These are phyloP conservation scores for Meteorus sp. DNA, from an alignment of 1,140 invertebrate species.

Conservation along the genomic window DNA sequence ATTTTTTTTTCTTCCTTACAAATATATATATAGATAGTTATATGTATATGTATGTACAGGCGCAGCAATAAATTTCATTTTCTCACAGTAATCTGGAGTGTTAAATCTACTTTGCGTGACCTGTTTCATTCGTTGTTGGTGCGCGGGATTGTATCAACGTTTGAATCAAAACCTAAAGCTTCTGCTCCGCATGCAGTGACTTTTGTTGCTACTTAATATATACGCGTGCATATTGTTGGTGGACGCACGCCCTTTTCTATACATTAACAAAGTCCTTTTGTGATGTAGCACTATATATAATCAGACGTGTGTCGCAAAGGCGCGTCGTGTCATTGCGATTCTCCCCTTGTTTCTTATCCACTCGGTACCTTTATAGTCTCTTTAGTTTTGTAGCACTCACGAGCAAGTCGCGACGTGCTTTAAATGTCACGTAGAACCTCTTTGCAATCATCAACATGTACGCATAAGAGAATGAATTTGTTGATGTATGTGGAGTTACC, in stretches of 20 bases:
- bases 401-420: conserved; percentile 14
- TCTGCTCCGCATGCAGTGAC: not conserved
- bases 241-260: no score
- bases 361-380: no score
- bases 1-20: no score
- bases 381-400: no score
- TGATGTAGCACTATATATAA: no score
- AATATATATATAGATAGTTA: no score
- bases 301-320: no score
- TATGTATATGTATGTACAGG: no score
- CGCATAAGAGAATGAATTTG: not conserved
- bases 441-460: conserved; percentile 23
- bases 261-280: no score
- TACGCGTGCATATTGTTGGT: no score
- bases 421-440: conserved; percentile 22
- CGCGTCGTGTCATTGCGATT: no score
- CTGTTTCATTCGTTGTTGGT: conserved; percentile 21
- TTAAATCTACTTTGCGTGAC: conserved; percentile 25
- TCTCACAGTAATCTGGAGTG: conserved; percentile 22
- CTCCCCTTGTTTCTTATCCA: no score
- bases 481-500: not conserved
- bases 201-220: not conserved
- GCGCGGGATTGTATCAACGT: conserved; percentile 16
- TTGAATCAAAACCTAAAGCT: conserved; percentile 8
- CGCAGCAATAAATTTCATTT: conserved; percentile 24